Percentiles rank a stretch among this genome's conserved stretches.
phyloP scores from a whole-genome alignment of 2,797 vertebrate species.

The Syngnathus rostellatus region DNA sequence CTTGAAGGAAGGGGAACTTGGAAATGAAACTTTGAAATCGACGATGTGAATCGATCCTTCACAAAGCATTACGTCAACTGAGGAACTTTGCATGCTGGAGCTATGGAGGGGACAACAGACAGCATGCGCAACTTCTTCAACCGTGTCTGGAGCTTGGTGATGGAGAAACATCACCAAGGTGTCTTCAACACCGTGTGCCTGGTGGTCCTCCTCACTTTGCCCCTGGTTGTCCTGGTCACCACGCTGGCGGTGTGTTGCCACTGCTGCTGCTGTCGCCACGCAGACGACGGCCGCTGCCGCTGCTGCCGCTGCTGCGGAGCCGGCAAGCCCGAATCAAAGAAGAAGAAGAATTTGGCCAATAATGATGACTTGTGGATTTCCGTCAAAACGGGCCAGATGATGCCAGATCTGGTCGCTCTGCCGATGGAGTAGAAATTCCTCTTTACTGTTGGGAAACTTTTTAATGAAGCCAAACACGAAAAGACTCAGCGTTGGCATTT shows the following conservation, averaged over 20 bases:
- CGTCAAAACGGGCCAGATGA: slow-evolving; percentile 77
- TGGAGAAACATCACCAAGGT: slow-evolving; percentile 79
- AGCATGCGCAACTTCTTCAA: slow-evolving; percentile 74
- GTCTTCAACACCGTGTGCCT: slow-evolving; percentile 86
- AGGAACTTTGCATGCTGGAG: slow-evolving; percentile 5
- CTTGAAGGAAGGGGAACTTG: neutral
- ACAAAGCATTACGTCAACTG: slow-evolving; percentile 1
- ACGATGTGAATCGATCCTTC: slow-evolving; percentile 10
- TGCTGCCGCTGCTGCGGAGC: slow-evolving; percentile 4
- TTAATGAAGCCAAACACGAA: neutral
- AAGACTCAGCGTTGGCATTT: neutral
- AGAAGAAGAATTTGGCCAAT: slow-evolving; percentile 65
- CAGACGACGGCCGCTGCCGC: slow-evolving; percentile 41
- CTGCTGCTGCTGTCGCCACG: slow-evolving; percentile 79
- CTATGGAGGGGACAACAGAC: slow-evolving; percentile 68
- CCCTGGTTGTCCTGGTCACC: slow-evolving; percentile 71
- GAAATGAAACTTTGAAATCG: neutral
- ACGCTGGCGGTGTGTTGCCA: slow-evolving; percentile 83
- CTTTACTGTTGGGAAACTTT: neutral
- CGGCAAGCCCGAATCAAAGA: slow-evolving; percentile 64
- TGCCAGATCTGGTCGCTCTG: slow-evolving; percentile 73
- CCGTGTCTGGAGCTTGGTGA: slow-evolving; percentile 72
- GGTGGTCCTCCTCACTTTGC: slow-evolving; percentile 76
- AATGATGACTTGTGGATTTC: slow-evolving; percentile 94
- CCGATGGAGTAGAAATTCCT: slow-evolving; percentile 40